Conservation (phyloP, 2,113 vertebrate genomes). For the Aythya baeri region DNA sequence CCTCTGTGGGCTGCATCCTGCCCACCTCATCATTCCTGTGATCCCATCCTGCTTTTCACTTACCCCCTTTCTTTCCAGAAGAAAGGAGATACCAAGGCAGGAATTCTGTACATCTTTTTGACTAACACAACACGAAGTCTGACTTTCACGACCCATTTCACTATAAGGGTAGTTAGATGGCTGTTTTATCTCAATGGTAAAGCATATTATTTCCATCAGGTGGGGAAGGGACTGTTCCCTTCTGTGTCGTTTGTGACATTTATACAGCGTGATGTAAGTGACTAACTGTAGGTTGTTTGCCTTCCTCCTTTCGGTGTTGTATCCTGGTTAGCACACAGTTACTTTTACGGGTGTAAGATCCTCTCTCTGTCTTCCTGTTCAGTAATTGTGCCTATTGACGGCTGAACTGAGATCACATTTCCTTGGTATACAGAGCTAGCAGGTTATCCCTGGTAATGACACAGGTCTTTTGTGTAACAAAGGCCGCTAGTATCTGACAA, state of each 20-base stretch:
- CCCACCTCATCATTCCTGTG: rapidly evolving
- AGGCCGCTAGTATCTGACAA: not conserved
- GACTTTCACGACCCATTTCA: not conserved
- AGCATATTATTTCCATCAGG: rapidly evolving
- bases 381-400: not conserved
- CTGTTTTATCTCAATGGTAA: not conserved
- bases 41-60: not conserved
- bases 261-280: rapidly evolving
- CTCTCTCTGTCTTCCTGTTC: not conserved
- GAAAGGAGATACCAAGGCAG: not conserved
- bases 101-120: not conserved
- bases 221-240: not conserved
- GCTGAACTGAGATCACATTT: not conserved
- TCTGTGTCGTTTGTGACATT: not conserved
- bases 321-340: not conserved
- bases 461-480: not conserved
- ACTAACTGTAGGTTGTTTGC: not conserved
- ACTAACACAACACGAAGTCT: not conserved
- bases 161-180: not conserved
- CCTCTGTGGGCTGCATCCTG: rapidly evolving
- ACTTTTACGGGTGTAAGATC: not conserved
- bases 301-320: not conserved
- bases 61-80: not conserved
- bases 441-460: not conserved
- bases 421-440: not conserved